These are phyloP conservation scores for Glareola pratincola DNA, from an alignment of 2,113 vertebrate genomes.

Conservation along the genomic window DNA sequence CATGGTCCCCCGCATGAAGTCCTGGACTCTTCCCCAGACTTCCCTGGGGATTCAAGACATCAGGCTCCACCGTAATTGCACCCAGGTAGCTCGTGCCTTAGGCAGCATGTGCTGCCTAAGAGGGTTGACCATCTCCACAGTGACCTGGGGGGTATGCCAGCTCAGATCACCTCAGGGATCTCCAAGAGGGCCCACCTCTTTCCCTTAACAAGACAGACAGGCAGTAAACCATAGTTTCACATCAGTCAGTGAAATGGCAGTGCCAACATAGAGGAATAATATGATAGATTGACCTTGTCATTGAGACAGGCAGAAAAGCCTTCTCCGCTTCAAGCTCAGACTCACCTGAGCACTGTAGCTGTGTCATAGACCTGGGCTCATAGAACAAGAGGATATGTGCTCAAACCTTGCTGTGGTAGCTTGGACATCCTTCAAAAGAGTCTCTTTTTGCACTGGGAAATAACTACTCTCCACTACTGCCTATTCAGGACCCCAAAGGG, in stretches of 20 bases:
- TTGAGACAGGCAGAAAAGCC: neutral
- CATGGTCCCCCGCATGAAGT: neutral
- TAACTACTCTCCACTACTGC: neutral
- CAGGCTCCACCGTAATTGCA: neutral
- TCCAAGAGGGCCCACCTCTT: neutral
- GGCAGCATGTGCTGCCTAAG: neutral
- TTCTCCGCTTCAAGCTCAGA: neutral
- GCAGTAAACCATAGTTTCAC: neutral
- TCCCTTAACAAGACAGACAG: neutral
- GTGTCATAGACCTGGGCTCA: neutral
- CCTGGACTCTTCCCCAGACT: neutral
- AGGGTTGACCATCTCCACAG: neutral
- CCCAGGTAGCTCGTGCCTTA: neutral
- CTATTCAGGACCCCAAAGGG: slow-evolving; percentile 46
- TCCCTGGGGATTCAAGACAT: neutral
- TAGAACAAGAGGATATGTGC: neutral
- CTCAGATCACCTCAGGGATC: neutral
- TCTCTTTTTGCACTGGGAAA: neutral
- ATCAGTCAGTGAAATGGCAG: neutral
- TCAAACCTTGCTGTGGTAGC: neutral
- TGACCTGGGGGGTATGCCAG: neutral
- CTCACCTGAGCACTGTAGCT: neutral
- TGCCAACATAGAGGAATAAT: neutral
- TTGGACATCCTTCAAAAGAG: neutral
- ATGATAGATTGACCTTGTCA: neutral